Conservation (phyloP, 30 jellyfish, hydroid and myxozoan genomes). For the Phacellophora camtschatica region DNA sequence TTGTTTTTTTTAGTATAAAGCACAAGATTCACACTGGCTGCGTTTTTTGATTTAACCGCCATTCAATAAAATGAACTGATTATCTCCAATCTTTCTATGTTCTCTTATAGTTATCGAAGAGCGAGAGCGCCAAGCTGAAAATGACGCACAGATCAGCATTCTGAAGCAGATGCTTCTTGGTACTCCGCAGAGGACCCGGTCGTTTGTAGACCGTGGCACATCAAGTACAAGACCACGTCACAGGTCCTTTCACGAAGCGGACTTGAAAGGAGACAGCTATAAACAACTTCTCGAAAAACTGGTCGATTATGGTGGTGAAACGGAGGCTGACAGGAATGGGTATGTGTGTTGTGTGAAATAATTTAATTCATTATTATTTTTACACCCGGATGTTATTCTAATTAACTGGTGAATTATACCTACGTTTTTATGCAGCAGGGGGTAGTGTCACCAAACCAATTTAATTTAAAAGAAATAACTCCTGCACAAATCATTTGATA, state of each 20-base stretch:
- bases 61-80: background rate
- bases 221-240: background rate
- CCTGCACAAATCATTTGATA: no score
- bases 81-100: background rate
- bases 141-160: conserved; percentile 41
- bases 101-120: conserved; percentile 21
- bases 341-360: background rate
- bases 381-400: no score
- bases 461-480: no score
- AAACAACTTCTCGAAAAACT: conserved; percentile 42
- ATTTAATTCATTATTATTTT: no score
- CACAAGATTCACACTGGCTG: no score
- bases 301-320: background rate
- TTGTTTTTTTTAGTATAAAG: no score
- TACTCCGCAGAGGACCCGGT: background rate
- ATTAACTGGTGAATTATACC: no score
- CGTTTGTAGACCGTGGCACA: background rate
- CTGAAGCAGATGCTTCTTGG: conserved; percentile 35
- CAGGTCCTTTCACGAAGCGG: conserved; percentile 18
- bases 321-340: conserved; percentile 6
- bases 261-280: background rate
- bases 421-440: no score
- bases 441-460: no score
- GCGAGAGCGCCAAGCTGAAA: conserved; percentile 30
- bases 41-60: no score